These are phyloP conservation scores for Pristionchus maxplancki DNA, from an alignment of 2,888 invertebrate species.

Conservation along the genomic window DNA sequence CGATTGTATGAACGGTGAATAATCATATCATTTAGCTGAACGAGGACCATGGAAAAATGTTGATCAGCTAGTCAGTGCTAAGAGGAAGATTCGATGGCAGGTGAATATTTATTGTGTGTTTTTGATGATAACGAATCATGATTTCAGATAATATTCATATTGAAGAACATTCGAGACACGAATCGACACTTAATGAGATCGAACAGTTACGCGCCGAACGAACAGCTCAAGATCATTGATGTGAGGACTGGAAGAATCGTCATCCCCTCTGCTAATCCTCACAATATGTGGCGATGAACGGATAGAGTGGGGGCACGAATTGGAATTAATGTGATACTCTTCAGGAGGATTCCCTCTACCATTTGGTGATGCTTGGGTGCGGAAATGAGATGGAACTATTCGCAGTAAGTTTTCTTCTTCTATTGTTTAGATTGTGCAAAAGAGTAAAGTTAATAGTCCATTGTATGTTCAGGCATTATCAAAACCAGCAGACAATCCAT, in stretches of 20 bases:
- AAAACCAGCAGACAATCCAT: not conserved
- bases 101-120: not conserved
- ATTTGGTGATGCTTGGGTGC: not conserved
- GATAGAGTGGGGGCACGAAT: too few relatives aligned
- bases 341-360: not conserved
- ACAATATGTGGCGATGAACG: too few relatives aligned
- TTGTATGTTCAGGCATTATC: not conserved
- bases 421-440: not conserved
- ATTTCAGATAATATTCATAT: not conserved
- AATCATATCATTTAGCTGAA: not conserved
- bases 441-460: not conserved
- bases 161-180: not conserved
- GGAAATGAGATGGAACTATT: not conserved
- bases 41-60: not conserved
- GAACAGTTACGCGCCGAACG: too few relatives aligned
- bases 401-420: not conserved
- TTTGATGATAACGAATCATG: not conserved
- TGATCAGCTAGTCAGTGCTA: not conserved
- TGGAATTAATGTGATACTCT: not conserved
- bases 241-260: not conserved
- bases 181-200: too few relatives aligned
- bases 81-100: not conserved
- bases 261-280: too few relatives aligned
- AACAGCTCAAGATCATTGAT: not conserved
- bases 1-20: not conserved